Conservation (phyloP, 2,888 invertebrate genomes). For the Mimas tiliae region DNA sequence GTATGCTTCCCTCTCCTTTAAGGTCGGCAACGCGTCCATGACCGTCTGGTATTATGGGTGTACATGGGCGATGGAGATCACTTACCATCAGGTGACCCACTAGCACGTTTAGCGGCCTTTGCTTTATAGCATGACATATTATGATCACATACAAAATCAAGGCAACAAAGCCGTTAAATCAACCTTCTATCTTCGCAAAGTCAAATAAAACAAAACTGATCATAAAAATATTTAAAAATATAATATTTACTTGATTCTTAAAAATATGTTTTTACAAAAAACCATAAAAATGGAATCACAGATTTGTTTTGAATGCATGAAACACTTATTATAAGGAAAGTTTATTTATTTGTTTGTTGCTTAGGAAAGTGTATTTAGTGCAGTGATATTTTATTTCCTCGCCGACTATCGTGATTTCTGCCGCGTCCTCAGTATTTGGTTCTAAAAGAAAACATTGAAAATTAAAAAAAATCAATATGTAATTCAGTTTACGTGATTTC, state of each 20-base stretch:
- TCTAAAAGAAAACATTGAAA: constrained; percentile 55
- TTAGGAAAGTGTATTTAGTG: constrained; percentile 67
- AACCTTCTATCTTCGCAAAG: not conserved
- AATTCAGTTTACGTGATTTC: too few relatives aligned
- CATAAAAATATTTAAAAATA: not conserved
- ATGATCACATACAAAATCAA: too few relatives aligned
- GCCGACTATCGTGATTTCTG: constrained; percentile 64
- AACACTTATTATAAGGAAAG: constrained; percentile 41
- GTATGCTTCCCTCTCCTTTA: too few relatives aligned
- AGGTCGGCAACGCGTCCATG: too few relatives aligned
- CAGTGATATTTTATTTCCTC: constrained; percentile 70
- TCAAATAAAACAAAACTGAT: not conserved
- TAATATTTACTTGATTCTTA: not conserved
- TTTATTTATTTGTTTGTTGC: constrained; percentile 61
- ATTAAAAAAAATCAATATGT: too few relatives aligned
- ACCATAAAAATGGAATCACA: not conserved
- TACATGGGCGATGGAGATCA: too few relatives aligned
- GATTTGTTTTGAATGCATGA: not conserved
- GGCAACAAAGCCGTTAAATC: too few relatives aligned
- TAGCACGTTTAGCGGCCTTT: too few relatives aligned
- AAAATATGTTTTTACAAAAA: not conserved
- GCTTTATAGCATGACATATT: too few relatives aligned
- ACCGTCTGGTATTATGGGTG: too few relatives aligned
- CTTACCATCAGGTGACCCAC: too few relatives aligned
- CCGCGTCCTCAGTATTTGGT: constrained; percentile 63